Base-by-base conservation (phyloP, 2,888 invertebrate species). In the Dexiosoma caninum region DNA sequence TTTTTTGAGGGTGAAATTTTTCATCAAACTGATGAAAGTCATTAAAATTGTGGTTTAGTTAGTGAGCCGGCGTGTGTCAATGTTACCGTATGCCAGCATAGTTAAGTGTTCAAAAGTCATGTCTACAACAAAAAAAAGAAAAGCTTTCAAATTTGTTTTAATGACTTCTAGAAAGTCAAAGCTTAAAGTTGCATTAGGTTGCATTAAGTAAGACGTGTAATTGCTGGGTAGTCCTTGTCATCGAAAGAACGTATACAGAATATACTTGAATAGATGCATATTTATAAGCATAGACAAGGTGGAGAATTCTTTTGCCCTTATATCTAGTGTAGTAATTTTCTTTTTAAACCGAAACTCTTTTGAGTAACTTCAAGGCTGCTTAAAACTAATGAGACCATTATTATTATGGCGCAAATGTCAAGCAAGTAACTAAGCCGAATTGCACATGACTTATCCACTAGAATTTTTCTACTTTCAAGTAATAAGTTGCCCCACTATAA, bases 91-190 rank as follows among this genome's bases (percentile, higher is more conserved):
- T 35, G 35, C 8, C 59, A 35, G 27, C 37, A 19, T 14, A 16
- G 21, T 21, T 16, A 40, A 57, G n/a, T 40, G 40, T 37, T 23
- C 23, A 23, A 57, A 60, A 69, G 42, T 72, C 62, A 44, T 74
- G 55, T 64, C 27, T 30, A 14, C n/a, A n/a, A n/a, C n/a, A n/a
- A n/a, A n/a, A n/a, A n/a, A n/a, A 46, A 51, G 64, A 72, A 64
- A 57, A 16, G 42, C 53, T 72, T 55, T 32, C 57, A 66, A 53
- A 51, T 70, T 37, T 75, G 35, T 79, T 76, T 67, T 71, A 71
- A 76, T 67, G 71, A 80, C 76, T 71, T 60, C 55, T 55, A 40
- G n/a, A 60, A 53, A 53, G 69, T 42, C 12, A 42, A 30, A 60
- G 60, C 51, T 76, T 80, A 67, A 71, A 76, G 35, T 71, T 71